Base-by-base conservation (phyloP, 2,797 vertebrate genomes). In the Malurus leucopterus region DNA sequence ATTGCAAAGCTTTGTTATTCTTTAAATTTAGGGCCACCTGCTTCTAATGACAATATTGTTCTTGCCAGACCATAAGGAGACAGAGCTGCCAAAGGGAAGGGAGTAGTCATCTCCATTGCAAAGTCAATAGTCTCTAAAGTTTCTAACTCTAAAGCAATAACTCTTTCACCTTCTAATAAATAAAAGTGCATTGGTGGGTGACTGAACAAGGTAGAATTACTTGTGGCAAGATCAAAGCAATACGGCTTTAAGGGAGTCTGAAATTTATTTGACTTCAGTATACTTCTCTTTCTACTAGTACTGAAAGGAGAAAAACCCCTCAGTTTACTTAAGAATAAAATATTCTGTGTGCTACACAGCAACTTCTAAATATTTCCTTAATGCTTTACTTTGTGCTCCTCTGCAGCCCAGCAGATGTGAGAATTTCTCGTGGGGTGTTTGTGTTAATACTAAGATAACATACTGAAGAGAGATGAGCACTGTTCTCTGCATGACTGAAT, bases 81-180 rank as follows among this genome's bases (percentile, higher is more conserved):
- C 74, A 43, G 34, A 93, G 41, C 70, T 94, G 96, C 94, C 95
- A 95, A 91, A 53, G 88, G 27, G 79, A 94, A 94, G 93, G 91
- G 92, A 95, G 93, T 96, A 93, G 83, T 43, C 83, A 17, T 76
- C 83, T 95, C 84, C 21, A 41, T 93, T 96, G 95, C 91, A 95
- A 94, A 94, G 90, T 93, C 91, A 96, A 87, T 92, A 97, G 62
- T 90, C 77, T 95, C 74, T 88, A 71, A 80, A 82, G 75, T 86
- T 94, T 92, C 92, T 85, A 84, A 85, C 86, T 92, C 91, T 87
- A 85, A 65, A 86, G 70, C 51, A 92, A 17, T 91, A 88, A 92
- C 91, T 86, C 64, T 91, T 94, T 91, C 34, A 86, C 93, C 61
- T 77, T 82, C 50, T 50, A 84, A 77, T 92, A 86, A 89, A 92